Evolutionary conservation across 1,140 invertebrate species (phyloP).

Genomic region (Bombus cullumanus): DNA sequence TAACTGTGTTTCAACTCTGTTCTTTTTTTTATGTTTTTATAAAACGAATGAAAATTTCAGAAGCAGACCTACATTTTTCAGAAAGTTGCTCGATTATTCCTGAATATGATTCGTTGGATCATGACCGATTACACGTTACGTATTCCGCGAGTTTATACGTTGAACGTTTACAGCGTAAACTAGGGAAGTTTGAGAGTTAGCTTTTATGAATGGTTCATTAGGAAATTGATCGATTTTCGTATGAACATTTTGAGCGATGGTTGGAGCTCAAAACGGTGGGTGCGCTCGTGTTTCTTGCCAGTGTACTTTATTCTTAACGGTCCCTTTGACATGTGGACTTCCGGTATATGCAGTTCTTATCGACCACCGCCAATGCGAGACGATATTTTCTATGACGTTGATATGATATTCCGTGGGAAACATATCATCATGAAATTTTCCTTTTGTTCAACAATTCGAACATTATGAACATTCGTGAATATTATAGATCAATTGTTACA

Average conservation of each 20-base stretch:
- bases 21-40: background rate
- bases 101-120: constrained; percentile 1
- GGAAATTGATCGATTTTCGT: background rate
- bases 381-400: background rate
- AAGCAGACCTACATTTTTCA: background rate
- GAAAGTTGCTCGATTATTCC: background rate
- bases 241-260: no score
- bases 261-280: constrained; percentile 24
- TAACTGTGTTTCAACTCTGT: background rate
- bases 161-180: no score
- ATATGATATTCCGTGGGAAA: background rate
- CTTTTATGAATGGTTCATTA: background rate
- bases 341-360: constrained; percentile 25
- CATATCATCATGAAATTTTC: background rate
- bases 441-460: background rate
- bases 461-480: background rate
- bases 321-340: constrained; percentile 2
- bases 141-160: background rate
- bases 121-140: background rate
- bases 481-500: background rate
- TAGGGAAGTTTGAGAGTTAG: no score
- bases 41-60: background rate
- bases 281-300: constrained; percentile 24
- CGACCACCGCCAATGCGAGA: background rate
- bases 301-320: background rate